Evolutionary conservation across 2,113 vertebrate species (phyloP).

Genomic region (Mellivora capensis): DNA sequence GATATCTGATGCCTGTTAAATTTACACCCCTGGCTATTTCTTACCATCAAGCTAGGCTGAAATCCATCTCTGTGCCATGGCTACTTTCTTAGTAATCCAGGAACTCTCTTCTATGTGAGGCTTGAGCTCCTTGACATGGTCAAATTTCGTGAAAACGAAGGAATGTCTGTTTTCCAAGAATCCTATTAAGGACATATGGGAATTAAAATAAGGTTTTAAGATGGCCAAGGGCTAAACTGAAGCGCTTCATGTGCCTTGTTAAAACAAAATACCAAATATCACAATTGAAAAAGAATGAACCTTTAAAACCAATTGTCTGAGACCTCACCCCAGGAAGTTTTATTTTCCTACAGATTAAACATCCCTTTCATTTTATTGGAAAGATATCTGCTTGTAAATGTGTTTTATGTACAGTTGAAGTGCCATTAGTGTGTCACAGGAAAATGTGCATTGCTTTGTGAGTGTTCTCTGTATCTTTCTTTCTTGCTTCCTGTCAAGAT

Average conservation of each 20-base stretch:
- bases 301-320: constrained; percentile 67
- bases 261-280: constrained; percentile 67
- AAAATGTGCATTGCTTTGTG: not conserved
- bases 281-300: constrained; percentile 44
- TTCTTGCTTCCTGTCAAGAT: not conserved
- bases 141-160: constrained; percentile 4
- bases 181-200: constrained; percentile 12
- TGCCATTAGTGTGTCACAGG: not conserved
- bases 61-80: not conserved
- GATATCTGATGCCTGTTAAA: not conserved
- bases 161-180: constrained; percentile 13
- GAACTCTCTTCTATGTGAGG: constrained; percentile 4
- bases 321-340: constrained; percentile 56
- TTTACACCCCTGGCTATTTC: not conserved
- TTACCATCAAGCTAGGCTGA: not conserved
- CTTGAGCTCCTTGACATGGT: not conserved
- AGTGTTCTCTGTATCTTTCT: not conserved
- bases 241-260: constrained; percentile 56
- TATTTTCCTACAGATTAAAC: constrained; percentile 57
- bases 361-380: constrained; percentile 41
- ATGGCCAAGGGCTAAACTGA: constrained; percentile 27
- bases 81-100: not conserved
- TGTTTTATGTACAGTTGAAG: constrained; percentile 66
- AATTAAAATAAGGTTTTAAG: constrained; percentile 59
- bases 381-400: constrained; percentile 60